Evolutionary conservation across 2,888 invertebrate genomes (phyloP), one percentile per base, ranked within the genome.

Genomic region (Diploptera punctata): DNA sequence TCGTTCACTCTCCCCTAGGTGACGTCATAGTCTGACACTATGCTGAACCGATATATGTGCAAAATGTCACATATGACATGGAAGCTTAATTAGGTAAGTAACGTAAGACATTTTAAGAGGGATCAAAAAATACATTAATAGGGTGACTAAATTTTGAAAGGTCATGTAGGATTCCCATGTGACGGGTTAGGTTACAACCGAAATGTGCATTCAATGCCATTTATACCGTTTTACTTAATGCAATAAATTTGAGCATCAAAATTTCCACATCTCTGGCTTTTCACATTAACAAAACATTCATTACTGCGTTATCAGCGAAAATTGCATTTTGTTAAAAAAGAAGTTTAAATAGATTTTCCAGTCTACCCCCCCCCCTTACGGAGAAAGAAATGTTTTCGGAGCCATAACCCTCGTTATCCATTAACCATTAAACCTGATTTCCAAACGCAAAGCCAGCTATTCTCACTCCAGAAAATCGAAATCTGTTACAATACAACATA

Each of bases 381-480:
- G 16, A 44, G 44, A 47, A 44, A 65, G 44, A 47, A 60, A 47
- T 65, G 44, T 26, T 65, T 65, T 65, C 26, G 44, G 44, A 65
- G 26, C 29, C 44, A 65, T 65, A 26, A 65, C 29, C 47, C 47
- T 29, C 65, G 65, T 65, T 43, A 65, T 44, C 38, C 65, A 65
- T 44, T 65, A 65, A 26, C 65, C 65, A 65, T 65, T 65, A 65
- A 47, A 65, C 65, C n/a, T 31, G 65, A 65, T 65, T 65, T 61
- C 33, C 38, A 33, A 18, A 21, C n/a, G n/a, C 44, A 47, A 16
- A n/a, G 13, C n/a, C 26, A 9, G 47, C 44, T 43, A 47, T 18
- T 44, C 18, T 47, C 7, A 43, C 65, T 65, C 18, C 47, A 18
- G 65, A 65, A 65, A 47, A 65, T 47, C 65, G 65, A 65, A 65